Evolutionary conservation across 2,113 vertebrate species (phyloP).

Genomic region (Microtus pennsylvanicus): DNA sequence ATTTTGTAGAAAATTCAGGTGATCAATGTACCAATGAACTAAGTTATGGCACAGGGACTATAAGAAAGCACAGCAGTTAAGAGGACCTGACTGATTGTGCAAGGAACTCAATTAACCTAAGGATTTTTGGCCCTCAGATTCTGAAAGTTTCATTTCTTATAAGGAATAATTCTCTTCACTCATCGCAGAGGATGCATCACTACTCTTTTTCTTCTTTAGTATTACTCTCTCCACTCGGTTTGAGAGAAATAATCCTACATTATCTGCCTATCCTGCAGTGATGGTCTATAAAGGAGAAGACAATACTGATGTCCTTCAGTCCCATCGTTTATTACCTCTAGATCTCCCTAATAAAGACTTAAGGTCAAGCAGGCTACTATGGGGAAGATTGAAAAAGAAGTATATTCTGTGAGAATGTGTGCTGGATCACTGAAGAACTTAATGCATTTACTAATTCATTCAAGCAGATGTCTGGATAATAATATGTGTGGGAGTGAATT

Average conservation of each 20-base stretch:
- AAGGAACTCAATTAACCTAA: too few species aligned
- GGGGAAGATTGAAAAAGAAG: not conserved
- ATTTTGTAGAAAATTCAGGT: not conserved
- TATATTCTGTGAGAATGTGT: not conserved
- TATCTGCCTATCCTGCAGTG: not conserved
- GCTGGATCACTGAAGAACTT: not conserved
- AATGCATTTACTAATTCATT: not conserved
- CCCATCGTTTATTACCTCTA: not conserved
- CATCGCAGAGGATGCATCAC: too few species aligned
- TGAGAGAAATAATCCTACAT: not conserved
- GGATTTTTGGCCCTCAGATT: not conserved
- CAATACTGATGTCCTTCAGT: too few species aligned
- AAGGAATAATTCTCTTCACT: not conserved
- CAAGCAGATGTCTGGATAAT: too few species aligned
- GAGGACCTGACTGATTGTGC: not conserved
- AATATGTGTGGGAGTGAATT: not conserved
- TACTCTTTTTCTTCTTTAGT: too few species aligned
- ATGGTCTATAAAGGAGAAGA: not conserved
- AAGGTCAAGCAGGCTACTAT: not conserved
- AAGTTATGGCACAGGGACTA: not conserved
- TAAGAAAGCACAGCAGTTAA: too few species aligned
- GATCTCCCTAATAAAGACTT: too few species aligned
- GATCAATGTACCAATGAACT: not conserved
- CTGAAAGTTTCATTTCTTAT: not conserved
- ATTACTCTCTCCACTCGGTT: too few species aligned